These are phyloP conservation scores for Mythimna vitellina DNA, from an alignment of 2,888 invertebrate species.

Conservation along the genomic window DNA sequence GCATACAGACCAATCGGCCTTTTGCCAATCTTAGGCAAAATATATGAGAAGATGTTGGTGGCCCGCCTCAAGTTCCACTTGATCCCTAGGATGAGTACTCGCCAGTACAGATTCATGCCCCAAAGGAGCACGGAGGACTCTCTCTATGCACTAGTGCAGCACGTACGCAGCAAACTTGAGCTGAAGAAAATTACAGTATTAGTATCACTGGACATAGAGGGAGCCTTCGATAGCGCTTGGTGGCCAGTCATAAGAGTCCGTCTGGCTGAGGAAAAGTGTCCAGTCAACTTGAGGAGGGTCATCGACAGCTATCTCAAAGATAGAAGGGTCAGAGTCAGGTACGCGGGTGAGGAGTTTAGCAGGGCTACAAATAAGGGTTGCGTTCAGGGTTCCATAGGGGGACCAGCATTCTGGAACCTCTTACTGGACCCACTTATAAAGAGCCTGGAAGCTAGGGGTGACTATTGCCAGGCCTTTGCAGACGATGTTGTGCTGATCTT, in stretches of 20 bases:
- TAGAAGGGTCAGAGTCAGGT: background rate
- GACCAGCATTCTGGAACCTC: slow-evolving; percentile 31
- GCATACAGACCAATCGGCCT: no score
- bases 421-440: slow-evolving; percentile 1
- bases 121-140: no score
- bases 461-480: background rate
- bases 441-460: no score
- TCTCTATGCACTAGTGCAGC: no score
- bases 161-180: no score
- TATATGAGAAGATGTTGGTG: no score
- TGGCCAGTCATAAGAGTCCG: background rate
- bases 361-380: background rate
- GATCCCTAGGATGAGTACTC: no score
- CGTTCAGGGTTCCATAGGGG: slow-evolving; percentile 14
- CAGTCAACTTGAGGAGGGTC: background rate
- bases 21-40: no score
- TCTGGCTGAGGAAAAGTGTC: slow-evolving; percentile 28
- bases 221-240: slow-evolving; percentile 1
- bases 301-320: background rate
- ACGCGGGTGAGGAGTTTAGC: background rate
- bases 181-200: no score
- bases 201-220: no score
- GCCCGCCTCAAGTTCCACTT: no score
- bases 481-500: background rate
- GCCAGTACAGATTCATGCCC: no score